Evolutionary conservation across 2,888 invertebrate species (phyloP).

Genomic region (Drosophila siamana): DNA sequence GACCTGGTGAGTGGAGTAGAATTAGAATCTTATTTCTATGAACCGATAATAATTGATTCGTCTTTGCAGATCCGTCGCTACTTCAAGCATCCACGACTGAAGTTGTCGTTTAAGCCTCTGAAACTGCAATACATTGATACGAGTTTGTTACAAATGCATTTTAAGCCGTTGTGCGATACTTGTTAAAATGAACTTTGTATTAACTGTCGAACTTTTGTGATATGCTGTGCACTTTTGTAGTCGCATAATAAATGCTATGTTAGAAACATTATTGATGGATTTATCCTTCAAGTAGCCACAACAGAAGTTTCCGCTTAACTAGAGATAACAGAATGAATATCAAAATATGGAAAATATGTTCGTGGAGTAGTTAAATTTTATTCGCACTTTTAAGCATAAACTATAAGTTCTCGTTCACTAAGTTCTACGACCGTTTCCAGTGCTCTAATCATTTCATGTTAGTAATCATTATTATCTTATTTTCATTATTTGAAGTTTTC

Average conservation of each 20-base stretch:
- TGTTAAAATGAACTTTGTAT: background rate
- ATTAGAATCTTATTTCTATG: background rate
- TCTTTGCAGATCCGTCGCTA: constrained; percentile 18
- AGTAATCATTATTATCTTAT: no score
- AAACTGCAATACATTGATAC: background rate
- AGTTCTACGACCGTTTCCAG: background rate
- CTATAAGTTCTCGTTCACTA: background rate
- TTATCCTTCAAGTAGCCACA: no score
- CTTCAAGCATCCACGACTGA: constrained; percentile 26
- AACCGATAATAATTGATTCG: background rate
- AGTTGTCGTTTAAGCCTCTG: constrained; percentile 9
- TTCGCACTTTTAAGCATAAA: background rate
- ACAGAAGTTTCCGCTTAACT: no score
- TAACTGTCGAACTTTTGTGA: background rate
- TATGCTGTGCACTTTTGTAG: background rate
- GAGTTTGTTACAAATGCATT: background rate
- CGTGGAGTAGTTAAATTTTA: background rate
- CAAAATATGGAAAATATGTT: background rate
- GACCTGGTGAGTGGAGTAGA: constrained; percentile 13
- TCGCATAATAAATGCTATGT: background rate
- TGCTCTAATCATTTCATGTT: constrained; percentile 5
- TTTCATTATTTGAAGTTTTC: no score
- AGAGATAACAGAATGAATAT: no score
- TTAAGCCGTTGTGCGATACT: background rate
- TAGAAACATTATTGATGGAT: no score